Conservation (phyloP, 2,113 vertebrate genomes). For the Solenodon paradoxus region DNA sequence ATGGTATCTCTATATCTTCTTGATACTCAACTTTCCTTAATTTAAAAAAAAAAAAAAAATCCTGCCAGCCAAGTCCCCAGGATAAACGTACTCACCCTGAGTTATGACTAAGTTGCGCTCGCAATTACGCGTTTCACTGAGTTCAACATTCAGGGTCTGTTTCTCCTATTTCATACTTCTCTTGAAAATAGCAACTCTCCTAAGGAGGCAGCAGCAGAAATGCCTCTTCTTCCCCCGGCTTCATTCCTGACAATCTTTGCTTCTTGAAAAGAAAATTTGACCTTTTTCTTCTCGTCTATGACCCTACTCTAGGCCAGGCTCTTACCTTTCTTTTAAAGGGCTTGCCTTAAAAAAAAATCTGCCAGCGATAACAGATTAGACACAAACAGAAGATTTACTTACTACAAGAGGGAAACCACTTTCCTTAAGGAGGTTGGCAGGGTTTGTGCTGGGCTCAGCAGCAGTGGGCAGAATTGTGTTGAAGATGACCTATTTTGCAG, state of each 20-base stretch:
- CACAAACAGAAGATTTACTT: background rate
- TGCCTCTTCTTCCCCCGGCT: background rate
- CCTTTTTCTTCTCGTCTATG: background rate
- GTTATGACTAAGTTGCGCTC: background rate
- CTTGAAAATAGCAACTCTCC: background rate
- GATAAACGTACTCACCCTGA: background rate
- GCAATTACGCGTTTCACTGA: background rate
- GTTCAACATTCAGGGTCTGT: background rate
- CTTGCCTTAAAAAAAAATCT: background rate
- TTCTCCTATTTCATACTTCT: background rate
- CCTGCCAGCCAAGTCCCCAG: background rate
- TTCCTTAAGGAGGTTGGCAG: background rate
- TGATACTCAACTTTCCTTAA: slow-evolving; percentile 36
- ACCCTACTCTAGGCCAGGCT: background rate
- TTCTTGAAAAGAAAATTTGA: background rate
- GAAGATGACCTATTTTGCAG: background rate
- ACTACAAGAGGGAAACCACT: background rate
- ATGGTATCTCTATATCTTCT: slow-evolving; percentile 46
- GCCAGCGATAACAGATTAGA: background rate
- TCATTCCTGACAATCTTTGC: background rate
- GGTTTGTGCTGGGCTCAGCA: background rate
- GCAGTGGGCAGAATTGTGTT: too few relatives aligned
- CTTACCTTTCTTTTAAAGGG: background rate
- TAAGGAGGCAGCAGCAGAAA: background rate
- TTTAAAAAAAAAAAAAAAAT: background rate